Percentiles rank a stretch among this genome's conserved stretches.
Conservation (phyloP, 2,797 vertebrate genomes). For the Takifugu ocellatus region DNA sequence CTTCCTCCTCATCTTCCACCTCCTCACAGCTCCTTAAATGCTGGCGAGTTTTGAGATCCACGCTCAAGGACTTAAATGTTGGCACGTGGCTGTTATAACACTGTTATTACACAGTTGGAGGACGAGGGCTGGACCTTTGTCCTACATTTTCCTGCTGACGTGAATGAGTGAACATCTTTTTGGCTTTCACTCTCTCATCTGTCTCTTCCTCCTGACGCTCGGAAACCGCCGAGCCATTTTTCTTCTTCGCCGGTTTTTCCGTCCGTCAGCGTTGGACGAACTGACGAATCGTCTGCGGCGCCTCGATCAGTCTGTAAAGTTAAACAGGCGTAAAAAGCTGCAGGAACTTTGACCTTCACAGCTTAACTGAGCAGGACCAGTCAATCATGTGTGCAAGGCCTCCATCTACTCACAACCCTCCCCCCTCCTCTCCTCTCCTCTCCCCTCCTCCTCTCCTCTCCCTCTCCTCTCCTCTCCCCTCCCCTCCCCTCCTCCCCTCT, state of each 20-base stretch:
- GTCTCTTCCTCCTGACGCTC: neutral
- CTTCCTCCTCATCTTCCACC: no score
- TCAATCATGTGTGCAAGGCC: slow-evolving; percentile 95
- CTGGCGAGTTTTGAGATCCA: no score
- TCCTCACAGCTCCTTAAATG: no score
- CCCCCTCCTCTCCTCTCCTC: slow-evolving; percentile 53
- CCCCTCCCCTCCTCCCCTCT: slow-evolving; percentile 55
- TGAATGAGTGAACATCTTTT: neutral
- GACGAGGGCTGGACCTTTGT: no score
- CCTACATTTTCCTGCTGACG: no score
- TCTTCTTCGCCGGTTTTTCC: neutral
- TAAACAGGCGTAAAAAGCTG: slow-evolving; percentile 89
- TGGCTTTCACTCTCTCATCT: neutral
- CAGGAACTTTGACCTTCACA: slow-evolving; percentile 94
- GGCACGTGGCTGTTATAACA: no score
- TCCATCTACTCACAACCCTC: slow-evolving; percentile 4
- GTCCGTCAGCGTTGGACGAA: slow-evolving; percentile 3
- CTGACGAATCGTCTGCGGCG: slow-evolving; percentile 26
- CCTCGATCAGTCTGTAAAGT: slow-evolving; percentile 83
- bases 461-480: no score
- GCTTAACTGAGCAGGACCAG: slow-evolving; percentile 94
- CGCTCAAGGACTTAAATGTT: no score
- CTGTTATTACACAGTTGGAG: no score
- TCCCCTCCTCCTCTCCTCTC: neutral
- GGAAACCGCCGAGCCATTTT: neutral